Conservation (phyloP, 2,797 vertebrate genomes). For the Rhinichthys osculus region DNA sequence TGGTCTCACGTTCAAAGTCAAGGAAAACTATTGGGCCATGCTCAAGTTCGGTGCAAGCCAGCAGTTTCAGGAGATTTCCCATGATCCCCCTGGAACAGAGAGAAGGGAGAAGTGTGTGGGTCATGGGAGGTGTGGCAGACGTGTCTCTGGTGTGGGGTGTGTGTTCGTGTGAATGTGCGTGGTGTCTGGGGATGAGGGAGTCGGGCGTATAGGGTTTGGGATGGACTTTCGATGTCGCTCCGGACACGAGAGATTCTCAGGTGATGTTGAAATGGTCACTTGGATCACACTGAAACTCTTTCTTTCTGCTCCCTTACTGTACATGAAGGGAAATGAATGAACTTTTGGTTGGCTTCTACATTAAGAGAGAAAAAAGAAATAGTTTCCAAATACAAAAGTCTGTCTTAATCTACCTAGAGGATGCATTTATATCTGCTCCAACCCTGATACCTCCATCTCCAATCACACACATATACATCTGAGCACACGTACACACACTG, state of each 20-base stretch:
- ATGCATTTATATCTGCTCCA: constrained; percentile 42
- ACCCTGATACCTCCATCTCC: constrained; percentile 67
- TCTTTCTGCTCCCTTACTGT: constrained; percentile 54
- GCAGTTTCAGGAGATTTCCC: constrained; percentile 97
- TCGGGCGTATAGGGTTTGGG: constrained; percentile 66
- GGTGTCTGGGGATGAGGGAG: constrained; percentile 62
- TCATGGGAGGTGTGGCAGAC: constrained; percentile 74
- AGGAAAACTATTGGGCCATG: constrained; percentile 98
- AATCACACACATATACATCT: constrained; percentile 62
- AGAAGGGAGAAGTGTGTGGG: constrained; percentile 84
- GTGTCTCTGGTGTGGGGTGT: constrained; percentile 62
- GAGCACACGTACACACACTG: constrained; percentile 53
- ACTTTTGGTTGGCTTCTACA: not conserved
- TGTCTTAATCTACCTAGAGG: constrained; percentile 15
- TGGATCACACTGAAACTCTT: constrained; percentile 72
- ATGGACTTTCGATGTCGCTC: constrained; percentile 41
- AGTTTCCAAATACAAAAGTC: constrained; percentile 9
- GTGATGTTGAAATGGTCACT: constrained; percentile 66
- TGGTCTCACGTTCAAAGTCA: constrained; percentile 98
- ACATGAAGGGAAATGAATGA: not conserved
- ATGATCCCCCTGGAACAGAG: constrained; percentile 95
- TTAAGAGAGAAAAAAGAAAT: constrained; percentile 11
- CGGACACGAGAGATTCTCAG: constrained; percentile 56
- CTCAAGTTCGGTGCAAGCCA: constrained; percentile 95
- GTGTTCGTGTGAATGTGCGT: constrained; percentile 44